Evolutionary conservation across 2,888 invertebrate genomes (phyloP).

Genomic region (Tipula helvola): DNA sequence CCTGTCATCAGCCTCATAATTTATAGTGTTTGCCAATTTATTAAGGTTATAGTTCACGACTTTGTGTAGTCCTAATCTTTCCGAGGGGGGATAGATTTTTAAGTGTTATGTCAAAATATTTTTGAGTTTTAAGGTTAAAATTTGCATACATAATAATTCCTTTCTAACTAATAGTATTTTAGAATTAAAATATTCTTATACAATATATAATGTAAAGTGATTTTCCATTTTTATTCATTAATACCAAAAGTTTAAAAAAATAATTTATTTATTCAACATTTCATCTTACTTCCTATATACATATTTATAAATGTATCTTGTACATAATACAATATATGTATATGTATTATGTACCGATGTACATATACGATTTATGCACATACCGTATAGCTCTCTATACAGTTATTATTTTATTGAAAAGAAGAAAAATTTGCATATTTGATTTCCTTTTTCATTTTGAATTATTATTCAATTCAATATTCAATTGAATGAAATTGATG

Average conservation of each 20-base stretch:
- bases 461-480: not conserved
- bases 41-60: not conserved
- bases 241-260: not conserved
- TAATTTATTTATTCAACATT: not conserved
- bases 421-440: not conserved
- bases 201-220: not conserved
- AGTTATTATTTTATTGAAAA: not conserved
- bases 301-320: not conserved
- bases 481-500: not conserved
- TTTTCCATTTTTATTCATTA: not conserved
- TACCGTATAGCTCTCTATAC: not conserved
- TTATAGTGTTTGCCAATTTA: not conserved
- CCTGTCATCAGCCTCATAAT: not conserved
- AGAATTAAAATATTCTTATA: not conserved
- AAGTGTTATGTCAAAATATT: not conserved
- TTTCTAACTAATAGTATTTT: not conserved
- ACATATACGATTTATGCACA: not conserved
- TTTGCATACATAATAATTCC: not conserved
- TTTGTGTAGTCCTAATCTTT: not conserved
- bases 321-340: not conserved
- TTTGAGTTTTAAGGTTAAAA: not conserved
- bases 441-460: not conserved
- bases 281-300: not conserved
- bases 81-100: not conserved
- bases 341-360: not conserved